These are phyloP conservation scores for Trachythela sp. DNA, from an alignment of 64 coral and sea anemone species.

Conservation along the genomic window DNA sequence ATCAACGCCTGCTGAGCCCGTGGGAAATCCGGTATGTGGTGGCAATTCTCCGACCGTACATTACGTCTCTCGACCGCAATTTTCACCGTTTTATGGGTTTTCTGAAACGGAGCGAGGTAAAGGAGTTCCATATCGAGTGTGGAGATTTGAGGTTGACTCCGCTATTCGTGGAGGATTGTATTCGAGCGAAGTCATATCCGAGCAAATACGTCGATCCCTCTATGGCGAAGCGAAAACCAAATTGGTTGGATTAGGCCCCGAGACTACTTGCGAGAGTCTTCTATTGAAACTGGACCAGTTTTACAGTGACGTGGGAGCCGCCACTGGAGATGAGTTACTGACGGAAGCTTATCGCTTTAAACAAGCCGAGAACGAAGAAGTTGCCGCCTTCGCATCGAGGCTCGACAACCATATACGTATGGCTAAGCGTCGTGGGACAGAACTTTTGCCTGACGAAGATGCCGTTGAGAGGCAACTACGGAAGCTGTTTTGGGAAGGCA, in stretches of 20 bases:
- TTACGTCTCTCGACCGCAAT: background rate
- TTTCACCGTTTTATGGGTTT: conserved; percentile 20
- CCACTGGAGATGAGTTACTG: conserved; percentile 38
- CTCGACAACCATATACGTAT: conserved; percentile 11
- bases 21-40: no score
- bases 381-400: conserved; percentile 42
- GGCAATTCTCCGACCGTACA: no score
- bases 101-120: conserved; percentile 31
- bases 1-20: no score
- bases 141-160: conserved; percentile 49
- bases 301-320: conserved; percentile 31
- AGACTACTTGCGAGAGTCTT: conserved; percentile 1
- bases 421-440: conserved; percentile 37
- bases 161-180: conserved; percentile 15
- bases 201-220: conserved; percentile 45
- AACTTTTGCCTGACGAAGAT: conserved; percentile 46
- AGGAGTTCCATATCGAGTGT: conserved; percentile 46
- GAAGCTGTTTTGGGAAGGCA: conserved; percentile 38
- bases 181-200: conserved; percentile 25
- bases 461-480: conserved; percentile 40
- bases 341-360: conserved; percentile 38
- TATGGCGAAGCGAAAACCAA: conserved; percentile 42
- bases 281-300: conserved; percentile 47
- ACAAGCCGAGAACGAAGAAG: conserved; percentile 33
- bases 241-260: conserved; percentile 37